A percentile compares a stretch with the other conserved stretches of the same genome.
Conservation (phyloP, 2,888 invertebrate species). For the Mayetiola destructor region DNA sequence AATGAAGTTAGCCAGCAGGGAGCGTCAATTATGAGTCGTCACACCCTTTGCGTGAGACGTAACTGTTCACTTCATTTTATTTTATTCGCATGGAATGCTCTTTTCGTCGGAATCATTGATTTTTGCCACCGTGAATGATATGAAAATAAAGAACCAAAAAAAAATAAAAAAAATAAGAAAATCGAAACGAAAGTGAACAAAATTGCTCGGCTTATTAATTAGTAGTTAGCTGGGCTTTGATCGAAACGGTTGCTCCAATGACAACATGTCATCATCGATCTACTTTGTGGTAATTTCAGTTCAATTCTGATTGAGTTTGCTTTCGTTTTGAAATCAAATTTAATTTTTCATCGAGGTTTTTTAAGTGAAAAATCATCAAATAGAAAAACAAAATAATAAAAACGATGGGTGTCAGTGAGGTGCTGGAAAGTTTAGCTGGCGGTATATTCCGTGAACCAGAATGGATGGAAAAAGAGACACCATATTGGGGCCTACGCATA, state of each 20-base stretch:
- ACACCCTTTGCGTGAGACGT: constrained; percentile 6
- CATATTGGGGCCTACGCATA: constrained; percentile 45
- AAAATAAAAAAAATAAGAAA: background rate
- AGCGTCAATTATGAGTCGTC: constrained; percentile 13
- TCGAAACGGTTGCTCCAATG: background rate
- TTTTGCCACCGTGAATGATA: no score
- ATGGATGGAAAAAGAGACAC: constrained; percentile 58
- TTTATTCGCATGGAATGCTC: no score
- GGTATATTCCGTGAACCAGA: constrained; percentile 37
- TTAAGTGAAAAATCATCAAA: background rate
- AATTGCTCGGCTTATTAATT: no score
- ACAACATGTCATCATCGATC: background rate
- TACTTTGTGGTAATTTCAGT: background rate
- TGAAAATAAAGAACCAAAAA: no score
- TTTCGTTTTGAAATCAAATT: background rate
- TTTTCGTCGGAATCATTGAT: background rate
- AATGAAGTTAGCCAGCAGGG: constrained; percentile 3
- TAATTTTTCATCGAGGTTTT: background rate
- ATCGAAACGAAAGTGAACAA: no score
- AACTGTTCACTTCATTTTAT: no score
- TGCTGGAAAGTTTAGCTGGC: background rate
- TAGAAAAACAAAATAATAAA: background rate
- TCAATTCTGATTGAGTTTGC: background rate
- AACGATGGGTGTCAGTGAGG: background rate
- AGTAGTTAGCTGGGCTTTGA: background rate